phyloP scores from a whole-genome alignment of 37 sponge, comb jelly and placozoan genomes.

The Beroe forskalii region DNA sequence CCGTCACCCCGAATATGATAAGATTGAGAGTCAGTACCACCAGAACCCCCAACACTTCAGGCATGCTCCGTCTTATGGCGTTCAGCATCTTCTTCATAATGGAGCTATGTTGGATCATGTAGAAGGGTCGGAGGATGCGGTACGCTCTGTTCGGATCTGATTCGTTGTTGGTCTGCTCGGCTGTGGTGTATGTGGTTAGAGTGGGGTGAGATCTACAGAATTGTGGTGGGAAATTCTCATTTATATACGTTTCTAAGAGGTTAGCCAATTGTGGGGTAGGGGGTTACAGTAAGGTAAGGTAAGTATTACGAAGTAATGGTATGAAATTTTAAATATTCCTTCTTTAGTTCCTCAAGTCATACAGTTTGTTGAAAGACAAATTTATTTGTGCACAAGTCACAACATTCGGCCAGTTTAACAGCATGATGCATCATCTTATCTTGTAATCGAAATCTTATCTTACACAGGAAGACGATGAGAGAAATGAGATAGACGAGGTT shows the following conservation, averaged over 20 bases:
- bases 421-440: too few species aligned
- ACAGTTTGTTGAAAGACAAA: too few species aligned
- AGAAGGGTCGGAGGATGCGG: constrained; percentile 83
- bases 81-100: constrained; percentile 93
- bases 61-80: constrained; percentile 17
- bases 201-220: too few species aligned
- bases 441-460: background rate
- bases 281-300: background rate
- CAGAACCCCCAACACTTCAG: constrained; percentile 52
- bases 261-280: background rate
- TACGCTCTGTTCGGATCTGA: background rate
- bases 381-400: too few species aligned
- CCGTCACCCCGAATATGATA: constrained; percentile 8
- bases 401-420: too few species aligned
- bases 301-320: too few species aligned
- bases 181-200: too few species aligned
- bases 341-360: too few species aligned
- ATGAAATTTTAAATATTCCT: too few species aligned
- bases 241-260: background rate
- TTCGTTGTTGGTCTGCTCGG: background rate
- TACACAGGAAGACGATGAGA: background rate
- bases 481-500: constrained; percentile 17
- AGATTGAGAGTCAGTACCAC: constrained; percentile 54
- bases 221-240: too few species aligned
- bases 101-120: constrained; percentile 80